Percentiles rank a stretch among this genome's conserved stretches.
These are phyloP conservation scores for Pyrrhia umbra DNA, from an alignment of 2,888 invertebrate genomes.

Conservation along the genomic window DNA sequence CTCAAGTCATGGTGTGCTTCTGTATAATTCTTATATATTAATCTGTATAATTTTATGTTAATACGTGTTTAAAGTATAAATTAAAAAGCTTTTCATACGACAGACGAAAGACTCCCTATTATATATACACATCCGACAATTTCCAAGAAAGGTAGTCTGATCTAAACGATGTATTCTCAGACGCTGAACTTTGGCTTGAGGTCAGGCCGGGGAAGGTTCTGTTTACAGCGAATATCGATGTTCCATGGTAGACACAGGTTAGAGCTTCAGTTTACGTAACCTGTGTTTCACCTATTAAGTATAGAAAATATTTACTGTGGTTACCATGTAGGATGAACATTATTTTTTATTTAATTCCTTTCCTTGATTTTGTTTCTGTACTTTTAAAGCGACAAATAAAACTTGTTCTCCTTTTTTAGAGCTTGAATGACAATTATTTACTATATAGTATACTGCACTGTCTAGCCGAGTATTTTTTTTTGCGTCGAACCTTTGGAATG, in stretches of 20 bases:
- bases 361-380: too few relatives aligned
- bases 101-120: neutral
- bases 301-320: neutral
- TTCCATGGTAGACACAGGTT: conserved; percentile 7
- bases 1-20: too few relatives aligned
- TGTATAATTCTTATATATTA: too few relatives aligned
- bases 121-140: neutral
- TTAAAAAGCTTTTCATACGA: neutral
- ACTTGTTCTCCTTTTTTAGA: too few relatives aligned
- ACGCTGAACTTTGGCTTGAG: conserved; percentile 43
- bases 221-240: conserved; percentile 38
- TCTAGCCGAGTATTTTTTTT: too few relatives aligned
- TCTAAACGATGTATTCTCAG: conserved; percentile 22
- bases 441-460: too few relatives aligned
- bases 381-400: too few relatives aligned
- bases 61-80: conserved; percentile 2
- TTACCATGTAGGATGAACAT: neutral
- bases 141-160: conserved; percentile 8
- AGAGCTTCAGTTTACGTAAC: neutral
- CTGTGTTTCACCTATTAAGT: neutral
- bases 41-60: too few relatives aligned
- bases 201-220: conserved; percentile 34
- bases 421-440: too few relatives aligned
- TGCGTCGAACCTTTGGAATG: too few relatives aligned
- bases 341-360: neutral